Base-by-base conservation (phyloP, 2,797 vertebrate species). In the Bradypus variegatus region DNA sequence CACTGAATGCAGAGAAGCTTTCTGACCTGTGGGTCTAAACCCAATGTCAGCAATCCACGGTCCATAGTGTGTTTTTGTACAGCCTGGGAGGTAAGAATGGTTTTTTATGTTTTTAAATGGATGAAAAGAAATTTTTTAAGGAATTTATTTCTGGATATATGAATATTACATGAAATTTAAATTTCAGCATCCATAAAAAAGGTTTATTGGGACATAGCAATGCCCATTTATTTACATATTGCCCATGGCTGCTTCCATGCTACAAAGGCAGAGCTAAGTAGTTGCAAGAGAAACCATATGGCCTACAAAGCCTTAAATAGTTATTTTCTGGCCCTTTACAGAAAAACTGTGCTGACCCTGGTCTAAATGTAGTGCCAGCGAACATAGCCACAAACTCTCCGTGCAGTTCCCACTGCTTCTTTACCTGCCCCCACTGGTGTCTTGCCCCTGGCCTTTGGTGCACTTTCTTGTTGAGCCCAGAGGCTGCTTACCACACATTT, bases 81-180 rank as follows among this genome's bases (percentile, higher is more conserved):
- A 76, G 21, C 15, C 55, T 29, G 18, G 15, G 60, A 76, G 14
- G 5, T 77, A n/a, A 7, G 4, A 73, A 33, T 81, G 19, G 4
- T 41, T 92, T 86, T 45, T 89, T 50, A 21, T 1, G 50, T 64
- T 86, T 70, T 90, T 72, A 53, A 94, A 41, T 50, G 5, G 31
- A 60, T 23, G 29, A 1, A 5, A 2, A 65, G 81, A 70, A 23
- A n/a, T 45, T 45, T 45, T 45, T 0, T 67, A 67, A 91, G 23
- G 48, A 55, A 72, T 55, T 14, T 38, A 77, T 38, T 83, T 86
- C 21, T 33, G 64, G 55, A 12, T 27, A 77, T 48, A 64, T 65
- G 48, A 78, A 58, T 85, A 31, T 45, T n/a, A 45, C 12, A 55
- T 16, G 23, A 77, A 92, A 78, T 70, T 6, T 58, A 19, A 76